Percentiles rank a stretch among this genome's conserved stretches.
These are phyloP conservation scores for Spinus pinus DNA, from an alignment of 2,797 vertebrate species.

Conservation along the genomic window DNA sequence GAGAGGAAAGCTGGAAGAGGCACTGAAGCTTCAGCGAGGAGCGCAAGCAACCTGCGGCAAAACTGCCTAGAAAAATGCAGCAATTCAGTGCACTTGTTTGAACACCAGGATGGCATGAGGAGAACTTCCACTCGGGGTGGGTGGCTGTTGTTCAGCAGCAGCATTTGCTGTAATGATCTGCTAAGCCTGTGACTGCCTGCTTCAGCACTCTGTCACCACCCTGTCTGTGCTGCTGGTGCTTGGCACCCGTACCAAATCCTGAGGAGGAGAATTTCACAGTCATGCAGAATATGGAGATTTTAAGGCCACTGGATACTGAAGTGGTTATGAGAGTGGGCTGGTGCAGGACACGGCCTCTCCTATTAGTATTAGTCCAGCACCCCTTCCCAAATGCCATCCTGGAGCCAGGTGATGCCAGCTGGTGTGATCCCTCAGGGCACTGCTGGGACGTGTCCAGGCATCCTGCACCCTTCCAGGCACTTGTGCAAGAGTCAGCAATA, in stretches of 20 bases:
- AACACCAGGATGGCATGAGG: not conserved
- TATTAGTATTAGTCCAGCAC: rapidly evolving
- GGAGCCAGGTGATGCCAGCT: not conserved
- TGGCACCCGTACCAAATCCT: rapidly evolving
- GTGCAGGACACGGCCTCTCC: not conserved
- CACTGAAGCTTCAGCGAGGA: not conserved
- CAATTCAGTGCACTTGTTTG: not conserved
- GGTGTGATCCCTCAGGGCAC: not conserved
- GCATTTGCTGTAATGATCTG: not conserved
- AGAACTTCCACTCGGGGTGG: rapidly evolving
- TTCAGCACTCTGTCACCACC: not conserved
- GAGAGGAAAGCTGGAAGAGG: not conserved
- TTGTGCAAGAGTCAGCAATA: not conserved
- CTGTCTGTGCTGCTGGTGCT: not conserved
- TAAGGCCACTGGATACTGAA: not conserved
- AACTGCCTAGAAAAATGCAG: rapidly evolving
- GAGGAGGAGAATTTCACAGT: not conserved
- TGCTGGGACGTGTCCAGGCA: rapidly evolving
- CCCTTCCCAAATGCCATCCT: not conserved
- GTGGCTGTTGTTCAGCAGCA: not conserved
- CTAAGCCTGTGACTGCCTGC: not conserved
- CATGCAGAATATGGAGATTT: not conserved
- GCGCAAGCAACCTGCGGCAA: not conserved
- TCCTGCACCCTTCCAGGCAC: not conserved
- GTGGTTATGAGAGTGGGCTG: not conserved